These are phyloP conservation scores for Archips xylosteana DNA, from an alignment of 2,888 invertebrate genomes.

Conservation along the genomic window DNA sequence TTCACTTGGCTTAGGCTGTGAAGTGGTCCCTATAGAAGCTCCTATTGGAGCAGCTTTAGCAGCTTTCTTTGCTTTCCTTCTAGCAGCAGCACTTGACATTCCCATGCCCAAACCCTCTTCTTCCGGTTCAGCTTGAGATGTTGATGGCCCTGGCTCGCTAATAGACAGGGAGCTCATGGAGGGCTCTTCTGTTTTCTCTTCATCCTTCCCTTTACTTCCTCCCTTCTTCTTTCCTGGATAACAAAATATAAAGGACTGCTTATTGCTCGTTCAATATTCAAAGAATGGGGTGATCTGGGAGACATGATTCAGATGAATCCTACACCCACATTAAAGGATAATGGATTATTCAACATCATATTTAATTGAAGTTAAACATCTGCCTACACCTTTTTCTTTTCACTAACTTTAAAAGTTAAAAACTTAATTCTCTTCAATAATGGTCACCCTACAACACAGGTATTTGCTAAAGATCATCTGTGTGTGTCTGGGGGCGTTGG, in stretches of 20 bases:
- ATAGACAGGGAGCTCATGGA: slow-evolving; percentile 29
- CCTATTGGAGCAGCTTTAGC: slow-evolving; percentile 31
- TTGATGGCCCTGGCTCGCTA: slow-evolving; percentile 29
- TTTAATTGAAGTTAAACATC: no score
- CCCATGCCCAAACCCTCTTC: slow-evolving; percentile 5
- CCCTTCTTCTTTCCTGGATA: slow-evolving; percentile 35
- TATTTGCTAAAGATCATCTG: no score
- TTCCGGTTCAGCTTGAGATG: slow-evolving; percentile 24
- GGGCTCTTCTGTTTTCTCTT: slow-evolving; percentile 21
- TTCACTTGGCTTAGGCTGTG: slow-evolving; percentile 17
- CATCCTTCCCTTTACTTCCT: slow-evolving; percentile 24
- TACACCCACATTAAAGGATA: no score
- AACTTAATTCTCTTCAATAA: no score
- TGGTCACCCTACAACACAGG: no score
- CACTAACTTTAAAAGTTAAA: no score
- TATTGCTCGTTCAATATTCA: no score
- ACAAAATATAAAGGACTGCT: neutral
- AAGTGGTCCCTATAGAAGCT: neutral
- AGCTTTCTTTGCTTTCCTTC: slow-evolving; percentile 37
- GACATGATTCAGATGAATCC: no score
- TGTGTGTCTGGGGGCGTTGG: no score
- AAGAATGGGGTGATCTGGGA: no score
- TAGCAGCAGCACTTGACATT: slow-evolving; percentile 27
- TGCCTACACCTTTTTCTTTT: no score
- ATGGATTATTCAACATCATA: no score